Evolutionary conservation across 2,797 vertebrate genomes (phyloP).

Genomic region (Emys orbicularis): DNA sequence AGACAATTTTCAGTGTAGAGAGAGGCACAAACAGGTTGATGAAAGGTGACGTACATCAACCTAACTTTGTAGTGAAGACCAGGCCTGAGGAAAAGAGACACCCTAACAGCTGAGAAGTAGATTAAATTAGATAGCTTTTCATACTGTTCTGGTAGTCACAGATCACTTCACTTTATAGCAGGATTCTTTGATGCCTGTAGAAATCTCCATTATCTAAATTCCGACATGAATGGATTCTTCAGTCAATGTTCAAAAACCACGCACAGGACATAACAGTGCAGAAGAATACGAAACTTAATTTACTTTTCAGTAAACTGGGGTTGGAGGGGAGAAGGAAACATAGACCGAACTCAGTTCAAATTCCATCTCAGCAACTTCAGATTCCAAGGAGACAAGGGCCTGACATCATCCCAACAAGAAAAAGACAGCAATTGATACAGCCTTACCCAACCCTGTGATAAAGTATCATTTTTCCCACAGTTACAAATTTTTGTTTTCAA

Average conservation of each 20-base stretch:
- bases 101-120: neutral
- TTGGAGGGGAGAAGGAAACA: neutral
- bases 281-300: conserved; percentile 37
- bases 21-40: too few relatives aligned
- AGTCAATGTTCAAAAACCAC: neutral
- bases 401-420: neutral
- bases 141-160: neutral
- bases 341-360: conserved; percentile 23
- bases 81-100: neutral
- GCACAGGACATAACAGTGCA: neutral
- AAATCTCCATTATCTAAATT: neutral
- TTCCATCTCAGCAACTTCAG: neutral
- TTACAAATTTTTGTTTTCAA: neutral
- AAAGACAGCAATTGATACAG: neutral
- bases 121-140: neutral
- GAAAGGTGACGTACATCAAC: too few relatives aligned
- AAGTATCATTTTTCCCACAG: neutral
- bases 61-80: too few relatives aligned
- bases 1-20: too few relatives aligned
- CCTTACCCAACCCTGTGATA: neutral
- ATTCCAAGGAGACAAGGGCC: conserved; percentile 31
- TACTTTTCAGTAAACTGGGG: conserved; percentile 7
- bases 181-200: neutral
- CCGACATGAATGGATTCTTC: neutral
- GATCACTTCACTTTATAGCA: neutral